Evolutionary conservation across 2,888 invertebrate genomes (phyloP).

Genomic region (Acanthococcus lagerstroemiae): DNA sequence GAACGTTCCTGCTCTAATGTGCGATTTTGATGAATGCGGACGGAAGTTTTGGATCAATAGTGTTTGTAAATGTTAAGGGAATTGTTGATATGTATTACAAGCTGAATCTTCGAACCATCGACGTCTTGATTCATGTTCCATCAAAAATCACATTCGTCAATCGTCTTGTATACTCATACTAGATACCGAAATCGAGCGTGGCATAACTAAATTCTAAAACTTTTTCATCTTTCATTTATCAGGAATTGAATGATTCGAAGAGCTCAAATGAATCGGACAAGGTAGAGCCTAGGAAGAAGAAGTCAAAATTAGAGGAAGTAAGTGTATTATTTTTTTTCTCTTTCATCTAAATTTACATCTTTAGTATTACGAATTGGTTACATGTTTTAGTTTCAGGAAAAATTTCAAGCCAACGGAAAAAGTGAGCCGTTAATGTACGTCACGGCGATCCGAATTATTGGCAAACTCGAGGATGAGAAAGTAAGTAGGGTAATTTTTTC

Average conservation of each 20-base stretch:
- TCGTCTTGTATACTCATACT: too few relatives aligned
- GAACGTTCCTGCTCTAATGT: not conserved
- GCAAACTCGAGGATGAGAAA: not conserved
- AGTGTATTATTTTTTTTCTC: not conserved
- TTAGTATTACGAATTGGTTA: not conserved
- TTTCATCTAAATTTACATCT: not conserved
- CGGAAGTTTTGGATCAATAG: too few relatives aligned
- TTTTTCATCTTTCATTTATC: not conserved
- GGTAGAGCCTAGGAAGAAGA: not conserved
- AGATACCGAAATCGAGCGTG: not conserved
- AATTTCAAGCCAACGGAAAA: not conserved
- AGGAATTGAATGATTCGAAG: not conserved
- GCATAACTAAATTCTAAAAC: not conserved
- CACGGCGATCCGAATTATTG: too few relatives aligned
- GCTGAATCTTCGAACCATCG: too few relatives aligned
- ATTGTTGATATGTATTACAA: too few relatives aligned
- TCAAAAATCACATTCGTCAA: too few relatives aligned
- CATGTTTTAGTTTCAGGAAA: not conserved
- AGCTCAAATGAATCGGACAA: not conserved
- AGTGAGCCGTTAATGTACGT: not conserved
- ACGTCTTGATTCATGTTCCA: too few relatives aligned
- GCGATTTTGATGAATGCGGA: not conserved
- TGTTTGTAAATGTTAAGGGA: too few relatives aligned
- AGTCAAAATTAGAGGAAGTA: not conserved
- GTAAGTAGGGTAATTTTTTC: not conserved